A percentile compares a stretch with the other conserved stretches of the same genome.
phyloP scores from a whole-genome alignment of 2,888 invertebrate genomes.

The Drosophila cognata region DNA sequence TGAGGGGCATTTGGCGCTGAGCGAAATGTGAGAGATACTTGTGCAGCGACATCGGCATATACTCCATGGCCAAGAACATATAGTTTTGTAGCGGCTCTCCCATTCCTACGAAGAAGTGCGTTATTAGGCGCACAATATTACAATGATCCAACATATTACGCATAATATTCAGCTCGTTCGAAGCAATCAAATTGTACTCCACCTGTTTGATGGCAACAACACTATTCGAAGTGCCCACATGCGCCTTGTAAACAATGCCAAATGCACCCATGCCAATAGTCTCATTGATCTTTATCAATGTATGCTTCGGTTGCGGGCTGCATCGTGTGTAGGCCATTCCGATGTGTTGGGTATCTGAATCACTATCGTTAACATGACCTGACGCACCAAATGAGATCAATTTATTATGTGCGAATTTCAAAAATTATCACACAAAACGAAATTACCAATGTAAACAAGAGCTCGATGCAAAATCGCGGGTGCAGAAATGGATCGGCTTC shows the following conservation, averaged over 20 bases:
- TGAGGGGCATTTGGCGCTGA: conserved; percentile 95
- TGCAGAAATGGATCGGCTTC: not conserved
- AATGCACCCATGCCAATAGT: conserved; percentile 99
- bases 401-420: not conserved
- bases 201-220: conserved; percentile 99
- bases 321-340: not conserved
- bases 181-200: conserved; percentile 99
- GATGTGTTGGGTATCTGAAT: conserved; percentile 8
- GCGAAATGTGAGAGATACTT: conserved; percentile 96
- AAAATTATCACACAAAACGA: not conserved
- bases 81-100: conserved; percentile 96
- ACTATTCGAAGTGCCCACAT: conserved; percentile 95
- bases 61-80: conserved; percentile 99
- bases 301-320: not conserved
- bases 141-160: conserved; percentile 96
- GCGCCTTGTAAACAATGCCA: conserved; percentile 99
- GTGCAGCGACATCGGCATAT: conserved; percentile 89
- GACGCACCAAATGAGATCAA: not conserved
- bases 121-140: conserved; percentile 99
- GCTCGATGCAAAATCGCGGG: not conserved
- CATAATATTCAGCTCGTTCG: conserved; percentile 99
- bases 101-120: conserved; percentile 99
- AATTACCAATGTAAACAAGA: not conserved
- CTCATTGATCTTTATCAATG: conserved; percentile 83
- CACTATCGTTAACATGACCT: not conserved